These are phyloP conservation scores for Aphis gossypii DNA, from an alignment of 1,140 invertebrate genomes.

Conservation along the genomic window DNA sequence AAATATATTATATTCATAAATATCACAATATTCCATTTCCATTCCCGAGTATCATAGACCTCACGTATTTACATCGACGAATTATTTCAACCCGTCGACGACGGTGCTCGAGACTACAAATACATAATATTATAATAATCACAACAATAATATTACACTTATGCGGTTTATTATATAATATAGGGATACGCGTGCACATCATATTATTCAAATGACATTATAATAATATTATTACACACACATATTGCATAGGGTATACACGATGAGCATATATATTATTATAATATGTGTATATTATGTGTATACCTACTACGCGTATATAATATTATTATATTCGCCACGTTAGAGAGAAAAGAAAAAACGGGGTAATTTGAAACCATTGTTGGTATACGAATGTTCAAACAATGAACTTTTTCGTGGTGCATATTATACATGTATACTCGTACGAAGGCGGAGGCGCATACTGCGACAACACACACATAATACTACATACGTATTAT, in stretches of 20 bases:
- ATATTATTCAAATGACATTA: not conserved
- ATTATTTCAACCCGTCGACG: not conserved
- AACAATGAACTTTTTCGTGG: constrained; percentile 52
- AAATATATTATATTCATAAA: too few species aligned
- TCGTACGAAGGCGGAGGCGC: constrained; percentile 20
- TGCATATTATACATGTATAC: not conserved
- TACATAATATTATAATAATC: not conserved
- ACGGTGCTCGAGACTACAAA: not conserved
- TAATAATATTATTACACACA: not conserved
- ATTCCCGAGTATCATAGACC: not conserved
- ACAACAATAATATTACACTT: not conserved
- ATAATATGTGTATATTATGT: not conserved
- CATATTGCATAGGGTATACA: not conserved
- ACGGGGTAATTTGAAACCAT: constrained; percentile 50
- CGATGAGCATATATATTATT: not conserved
- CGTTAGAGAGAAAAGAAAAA: constrained; percentile 20
- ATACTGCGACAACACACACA: not conserved
- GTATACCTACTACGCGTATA: not conserved
- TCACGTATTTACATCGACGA: not conserved
- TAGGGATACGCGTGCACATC: not conserved
- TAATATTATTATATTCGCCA: not conserved
- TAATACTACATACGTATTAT: constrained; percentile 6
- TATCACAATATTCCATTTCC: not conserved
- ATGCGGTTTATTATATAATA: not conserved
- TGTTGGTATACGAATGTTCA: constrained; percentile 42